phyloP scores from a whole-genome alignment of 2,113 vertebrate genomes.

The Pedetes capensis region DNA sequence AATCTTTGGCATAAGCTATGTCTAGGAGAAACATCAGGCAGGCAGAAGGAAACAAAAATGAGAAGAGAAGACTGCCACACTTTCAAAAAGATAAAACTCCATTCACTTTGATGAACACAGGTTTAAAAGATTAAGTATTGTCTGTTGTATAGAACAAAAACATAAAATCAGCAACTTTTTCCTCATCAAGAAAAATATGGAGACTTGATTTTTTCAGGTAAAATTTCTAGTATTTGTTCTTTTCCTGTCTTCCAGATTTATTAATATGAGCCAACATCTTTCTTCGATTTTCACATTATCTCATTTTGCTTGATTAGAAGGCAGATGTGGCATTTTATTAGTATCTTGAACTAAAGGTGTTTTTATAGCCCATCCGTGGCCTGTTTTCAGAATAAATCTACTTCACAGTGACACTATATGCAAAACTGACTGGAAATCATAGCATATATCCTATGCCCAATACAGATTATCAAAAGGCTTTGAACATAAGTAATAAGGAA shows the following conservation, averaged over 20 bases:
- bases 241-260: not conserved
- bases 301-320: not conserved
- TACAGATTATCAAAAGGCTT: not conserved
- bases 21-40: not conserved
- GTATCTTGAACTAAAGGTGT: not conserved
- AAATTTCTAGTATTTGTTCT: not conserved
- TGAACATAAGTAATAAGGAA: not conserved
- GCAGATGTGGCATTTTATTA: not conserved
- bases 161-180: not conserved
- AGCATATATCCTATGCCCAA: not conserved
- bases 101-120: not conserved
- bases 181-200: not conserved
- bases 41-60: not conserved
- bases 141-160: not conserved
- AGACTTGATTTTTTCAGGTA: not conserved
- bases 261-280: not conserved
- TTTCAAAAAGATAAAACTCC: not conserved
- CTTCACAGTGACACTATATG: not conserved
- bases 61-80: not conserved
- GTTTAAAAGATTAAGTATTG: not conserved
- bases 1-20: not conserved
- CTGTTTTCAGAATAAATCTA: constrained; percentile 3
- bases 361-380: not conserved
- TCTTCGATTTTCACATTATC: not conserved
- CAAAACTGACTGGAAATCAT: not conserved